A percentile compares a stretch with the other conserved stretches of the same genome.
Conservation (phyloP, 2,888 invertebrate species). For the Neelides folsomi region DNA sequence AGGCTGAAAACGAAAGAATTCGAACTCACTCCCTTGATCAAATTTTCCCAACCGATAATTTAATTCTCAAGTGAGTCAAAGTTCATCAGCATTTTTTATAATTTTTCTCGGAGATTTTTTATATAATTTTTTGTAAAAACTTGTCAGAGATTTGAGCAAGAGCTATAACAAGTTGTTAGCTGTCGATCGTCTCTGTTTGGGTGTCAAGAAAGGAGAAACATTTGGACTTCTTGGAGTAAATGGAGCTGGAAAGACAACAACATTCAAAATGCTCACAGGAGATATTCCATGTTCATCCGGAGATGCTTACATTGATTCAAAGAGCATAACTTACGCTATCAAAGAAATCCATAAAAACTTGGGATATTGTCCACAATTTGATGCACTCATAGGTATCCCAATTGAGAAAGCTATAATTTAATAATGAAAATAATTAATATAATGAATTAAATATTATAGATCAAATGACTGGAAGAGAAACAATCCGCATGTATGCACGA, state of each 20-base stretch:
- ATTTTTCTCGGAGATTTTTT: no score
- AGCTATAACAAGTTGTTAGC: constrained; percentile 60
- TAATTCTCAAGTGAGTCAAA: constrained; percentile 34
- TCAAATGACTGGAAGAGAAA: constrained; percentile 59
- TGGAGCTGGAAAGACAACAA: constrained; percentile 76
- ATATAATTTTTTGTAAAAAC: constrained; percentile 22
- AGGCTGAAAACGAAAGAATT: constrained; percentile 22
- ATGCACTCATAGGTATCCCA: constrained; percentile 53
- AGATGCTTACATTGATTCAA: constrained; percentile 52
- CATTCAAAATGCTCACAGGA: constrained; percentile 81
- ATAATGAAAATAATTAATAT: not conserved
- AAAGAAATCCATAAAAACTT: constrained; percentile 34
- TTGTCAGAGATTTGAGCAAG: constrained; percentile 49
- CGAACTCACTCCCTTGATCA: constrained; percentile 12
- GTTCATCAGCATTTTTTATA: no score
- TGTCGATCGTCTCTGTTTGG: constrained; percentile 60
- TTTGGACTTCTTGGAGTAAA: constrained; percentile 71
- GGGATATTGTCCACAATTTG: constrained; percentile 64
- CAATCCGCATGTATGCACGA: constrained; percentile 49
- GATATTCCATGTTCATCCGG: constrained; percentile 58
- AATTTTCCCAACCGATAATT: constrained; percentile 31
- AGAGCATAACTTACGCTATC: constrained; percentile 35
- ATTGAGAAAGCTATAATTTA: constrained; percentile 31
- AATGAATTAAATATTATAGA: no score
- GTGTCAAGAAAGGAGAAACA: constrained; percentile 57